Evolutionary conservation across 1,140 invertebrate species (phyloP), one percentile per base, ranked within the genome.

Genomic region (Drosophila eugracilis): DNA sequence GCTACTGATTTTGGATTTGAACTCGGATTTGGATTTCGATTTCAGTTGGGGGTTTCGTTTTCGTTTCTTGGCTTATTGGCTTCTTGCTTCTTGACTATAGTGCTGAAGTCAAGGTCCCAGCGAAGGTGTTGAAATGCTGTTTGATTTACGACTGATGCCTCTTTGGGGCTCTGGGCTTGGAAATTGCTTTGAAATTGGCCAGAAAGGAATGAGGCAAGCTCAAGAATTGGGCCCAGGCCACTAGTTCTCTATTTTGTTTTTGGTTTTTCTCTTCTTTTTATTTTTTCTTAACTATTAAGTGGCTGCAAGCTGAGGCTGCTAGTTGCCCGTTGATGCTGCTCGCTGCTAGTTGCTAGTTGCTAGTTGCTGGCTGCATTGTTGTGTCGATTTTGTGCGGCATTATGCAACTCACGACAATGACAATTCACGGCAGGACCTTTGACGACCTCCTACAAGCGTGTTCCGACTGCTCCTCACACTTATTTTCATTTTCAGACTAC

Each of bases 331-430:
- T 60, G 7, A 14, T 44, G 45, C 34, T 57, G 69, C 26, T 36
- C 15, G 52, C 37, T 54, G 34, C 32, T 34, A 14, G 32, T 34
- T 48, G 44, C 36, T 28, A 28, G 30, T 32, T 32, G 30, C 30
- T 32, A 32, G 30, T 32, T 32, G 30, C 30, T 59, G 42, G 36
- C 58, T 58, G 77, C 66, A 75, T 75, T 75, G 72, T 75, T 75
- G 71, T 85, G 81, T 86, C 83, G 81, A 77, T 85, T 86, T 77
- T 88, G 77, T 86, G 83, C 81, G 81, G 81, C 81, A 85, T 85
- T 89, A 89, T 89, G 84, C 80, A 89, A 89, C 85, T 89, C 86
- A 89, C 86, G 86, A 89, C 86, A 89, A 89, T 89, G 86, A 89
- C 86, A 89, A 89, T 89, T 89, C 86, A 89, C 86, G 86, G 80